These are phyloP conservation scores for Sycophaga agraensis DNA, from an alignment of 1,140 invertebrate species.

Conservation along the genomic window DNA sequence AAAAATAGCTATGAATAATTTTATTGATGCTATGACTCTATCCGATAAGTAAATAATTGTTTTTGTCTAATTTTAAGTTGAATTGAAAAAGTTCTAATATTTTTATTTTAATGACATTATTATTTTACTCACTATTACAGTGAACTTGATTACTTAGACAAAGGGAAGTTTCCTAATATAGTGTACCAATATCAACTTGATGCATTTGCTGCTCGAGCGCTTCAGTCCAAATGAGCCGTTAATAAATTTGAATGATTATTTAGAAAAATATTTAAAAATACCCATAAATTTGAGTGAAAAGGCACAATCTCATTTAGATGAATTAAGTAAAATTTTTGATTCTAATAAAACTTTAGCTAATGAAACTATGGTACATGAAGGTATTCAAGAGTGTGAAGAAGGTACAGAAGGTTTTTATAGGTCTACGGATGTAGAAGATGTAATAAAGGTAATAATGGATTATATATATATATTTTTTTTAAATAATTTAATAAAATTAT, in stretches of 20 bases:
- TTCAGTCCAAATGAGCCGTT: conserved; percentile 20
- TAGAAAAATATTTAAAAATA: conserved; percentile 6
- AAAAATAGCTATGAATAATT: conserved; percentile 29
- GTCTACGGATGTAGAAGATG: too few species aligned
- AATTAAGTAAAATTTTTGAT: conserved; percentile 3
- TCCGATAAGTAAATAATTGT: conserved; percentile 22
- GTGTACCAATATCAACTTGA: conserved; percentile 31
- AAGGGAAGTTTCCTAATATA: conserved; percentile 25
- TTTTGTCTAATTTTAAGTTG: too few species aligned
- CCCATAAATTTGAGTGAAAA: background rate
- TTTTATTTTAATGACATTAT: background rate
- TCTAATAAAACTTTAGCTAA: too few species aligned
- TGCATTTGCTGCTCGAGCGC: conserved; percentile 26
- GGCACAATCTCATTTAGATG: background rate
- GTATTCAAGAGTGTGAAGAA: too few species aligned
- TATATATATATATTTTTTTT: background rate
- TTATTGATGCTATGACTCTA: conserved; percentile 35
- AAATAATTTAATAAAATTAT: background rate
- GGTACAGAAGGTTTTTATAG: too few species aligned
- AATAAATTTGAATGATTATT: background rate
- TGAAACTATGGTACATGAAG: too few species aligned
- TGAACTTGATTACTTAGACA: background rate
- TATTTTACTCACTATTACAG: background rate
- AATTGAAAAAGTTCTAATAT: too few species aligned
- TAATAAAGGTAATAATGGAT: too few species aligned